These are phyloP conservation scores for Trypoxylon attenuatum DNA, from an alignment of 2,888 invertebrate species.

Conservation along the genomic window DNA sequence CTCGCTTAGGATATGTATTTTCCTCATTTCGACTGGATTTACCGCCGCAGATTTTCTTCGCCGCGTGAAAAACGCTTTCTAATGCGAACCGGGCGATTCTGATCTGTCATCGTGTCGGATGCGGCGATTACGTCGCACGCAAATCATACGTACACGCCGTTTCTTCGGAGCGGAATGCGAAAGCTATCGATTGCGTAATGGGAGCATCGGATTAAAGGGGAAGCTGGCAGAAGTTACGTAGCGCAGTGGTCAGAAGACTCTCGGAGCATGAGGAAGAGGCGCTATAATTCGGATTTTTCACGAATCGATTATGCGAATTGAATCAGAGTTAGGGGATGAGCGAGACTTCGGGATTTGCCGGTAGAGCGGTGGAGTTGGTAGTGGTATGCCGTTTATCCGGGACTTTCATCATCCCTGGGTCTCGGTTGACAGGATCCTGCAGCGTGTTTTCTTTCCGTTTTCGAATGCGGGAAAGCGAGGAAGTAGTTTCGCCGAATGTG, in stretches of 20 bases:
- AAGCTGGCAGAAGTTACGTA: too few relatives aligned
- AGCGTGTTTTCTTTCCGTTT: slow-evolving; percentile 57
- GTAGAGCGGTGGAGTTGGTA: slow-evolving; percentile 31
- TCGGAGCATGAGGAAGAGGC: too few relatives aligned
- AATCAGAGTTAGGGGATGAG: slow-evolving; percentile 33
- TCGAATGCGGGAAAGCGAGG: slow-evolving; percentile 25
- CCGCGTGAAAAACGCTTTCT: too few relatives aligned
- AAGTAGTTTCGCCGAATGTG: not conserved
- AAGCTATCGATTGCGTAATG: too few relatives aligned
- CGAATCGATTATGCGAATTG: slow-evolving; percentile 58
- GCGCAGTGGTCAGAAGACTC: too few relatives aligned
- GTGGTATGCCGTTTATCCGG: slow-evolving; percentile 50
- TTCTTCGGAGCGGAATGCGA: too few relatives aligned
- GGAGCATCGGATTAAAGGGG: too few relatives aligned
- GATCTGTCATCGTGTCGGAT: too few relatives aligned
- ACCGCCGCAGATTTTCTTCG: slow-evolving; percentile 12
- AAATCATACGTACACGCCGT: too few relatives aligned
- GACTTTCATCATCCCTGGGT: slow-evolving; percentile 34
- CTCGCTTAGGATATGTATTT: slow-evolving; percentile 36
- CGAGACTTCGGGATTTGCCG: slow-evolving; percentile 36
- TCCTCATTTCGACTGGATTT: slow-evolving; percentile 21
- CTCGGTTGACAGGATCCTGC: slow-evolving; percentile 47
- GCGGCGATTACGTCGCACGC: too few relatives aligned
- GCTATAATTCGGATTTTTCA: slow-evolving; percentile 58
- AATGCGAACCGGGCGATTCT: too few relatives aligned